Conservation (phyloP, 2,888 invertebrate genomes). For the Idaea aversata region DNA sequence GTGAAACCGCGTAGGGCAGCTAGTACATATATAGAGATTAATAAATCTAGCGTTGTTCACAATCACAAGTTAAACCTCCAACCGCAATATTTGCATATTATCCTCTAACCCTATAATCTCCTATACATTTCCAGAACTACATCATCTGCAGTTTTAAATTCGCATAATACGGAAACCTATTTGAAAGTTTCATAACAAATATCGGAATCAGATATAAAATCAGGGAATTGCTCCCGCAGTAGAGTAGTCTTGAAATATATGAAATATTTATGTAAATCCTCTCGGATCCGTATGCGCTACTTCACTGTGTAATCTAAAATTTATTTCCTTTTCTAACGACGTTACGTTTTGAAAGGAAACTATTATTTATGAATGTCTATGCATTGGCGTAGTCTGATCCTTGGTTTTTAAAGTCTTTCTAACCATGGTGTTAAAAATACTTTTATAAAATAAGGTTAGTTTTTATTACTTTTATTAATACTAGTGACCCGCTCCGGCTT, state of each 20-base stretch:
- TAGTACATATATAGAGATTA: too few relatives aligned
- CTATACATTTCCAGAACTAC: neutral
- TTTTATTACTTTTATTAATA: too few relatives aligned
- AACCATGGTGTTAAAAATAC: too few relatives aligned
- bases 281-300: neutral
- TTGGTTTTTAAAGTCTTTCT: too few relatives aligned
- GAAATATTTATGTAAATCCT: neutral
- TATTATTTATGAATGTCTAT: neutral
- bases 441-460: too few relatives aligned
- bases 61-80: too few relatives aligned
- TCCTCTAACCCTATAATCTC: too few relatives aligned
- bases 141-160: neutral
- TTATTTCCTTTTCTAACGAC: neutral
- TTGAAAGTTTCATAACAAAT: neutral
- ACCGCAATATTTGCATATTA: too few relatives aligned
- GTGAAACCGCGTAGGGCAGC: too few relatives aligned
- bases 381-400: too few relatives aligned
- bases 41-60: too few relatives aligned
- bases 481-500: too few relatives aligned
- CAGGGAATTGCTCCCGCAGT: neutral
- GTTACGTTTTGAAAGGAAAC: neutral
- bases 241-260: neutral
- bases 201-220: neutral
- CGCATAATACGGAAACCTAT: neutral
- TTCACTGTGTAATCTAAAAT: neutral